A percentile compares a stretch with the other conserved stretches of the same genome.
phyloP scores from a whole-genome alignment of 2,113 vertebrate genomes.

The Siniperca knerii region DNA sequence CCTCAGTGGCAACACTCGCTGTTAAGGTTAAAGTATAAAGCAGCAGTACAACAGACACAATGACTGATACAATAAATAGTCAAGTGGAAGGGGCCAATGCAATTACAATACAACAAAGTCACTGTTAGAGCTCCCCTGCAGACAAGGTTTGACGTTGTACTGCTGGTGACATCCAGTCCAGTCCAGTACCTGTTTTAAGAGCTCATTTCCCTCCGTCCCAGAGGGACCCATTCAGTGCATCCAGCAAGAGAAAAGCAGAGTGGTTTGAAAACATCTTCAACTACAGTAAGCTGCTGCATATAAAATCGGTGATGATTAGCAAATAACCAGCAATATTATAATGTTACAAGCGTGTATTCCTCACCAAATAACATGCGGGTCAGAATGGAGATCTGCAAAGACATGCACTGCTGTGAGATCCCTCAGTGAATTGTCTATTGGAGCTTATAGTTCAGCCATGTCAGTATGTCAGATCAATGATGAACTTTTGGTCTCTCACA shows the following conservation, averaged over 20 bases:
- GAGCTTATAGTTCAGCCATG: slow-evolving; percentile 31
- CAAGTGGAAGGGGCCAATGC: slow-evolving; percentile 36
- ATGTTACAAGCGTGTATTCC: slow-evolving; percentile 42
- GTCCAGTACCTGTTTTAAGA: slow-evolving; percentile 64
- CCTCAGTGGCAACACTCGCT: slow-evolving; percentile 51
- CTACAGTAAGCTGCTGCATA: slow-evolving; percentile 46
- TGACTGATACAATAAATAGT: slow-evolving; percentile 74
- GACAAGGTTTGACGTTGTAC: slow-evolving; percentile 1
- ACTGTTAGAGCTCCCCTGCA: slow-evolving; percentile 42
- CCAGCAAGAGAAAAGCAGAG: slow-evolving; percentile 53
- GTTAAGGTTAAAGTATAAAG: slow-evolving; percentile 60
- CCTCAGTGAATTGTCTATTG: slow-evolving; percentile 9
- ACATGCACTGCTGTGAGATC: slow-evolving; percentile 21
- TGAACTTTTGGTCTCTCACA: background rate
- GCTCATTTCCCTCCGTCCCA: slow-evolving; percentile 52
- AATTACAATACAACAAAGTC: slow-evolving; percentile 49
- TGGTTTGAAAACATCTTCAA: slow-evolving; percentile 44
- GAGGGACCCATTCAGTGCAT: slow-evolving; percentile 70
- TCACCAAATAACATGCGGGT: slow-evolving; percentile 46
- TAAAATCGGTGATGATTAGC: slow-evolving; percentile 40
- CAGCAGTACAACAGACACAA: slow-evolving; percentile 69
- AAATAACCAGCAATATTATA: slow-evolving; percentile 35
- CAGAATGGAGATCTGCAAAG: slow-evolving; percentile 32
- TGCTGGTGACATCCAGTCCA: slow-evolving; percentile 52
- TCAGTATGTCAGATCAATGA: background rate